phyloP scores from a whole-genome alignment of 2,113 vertebrate genomes.

The Nestor notabilis region DNA sequence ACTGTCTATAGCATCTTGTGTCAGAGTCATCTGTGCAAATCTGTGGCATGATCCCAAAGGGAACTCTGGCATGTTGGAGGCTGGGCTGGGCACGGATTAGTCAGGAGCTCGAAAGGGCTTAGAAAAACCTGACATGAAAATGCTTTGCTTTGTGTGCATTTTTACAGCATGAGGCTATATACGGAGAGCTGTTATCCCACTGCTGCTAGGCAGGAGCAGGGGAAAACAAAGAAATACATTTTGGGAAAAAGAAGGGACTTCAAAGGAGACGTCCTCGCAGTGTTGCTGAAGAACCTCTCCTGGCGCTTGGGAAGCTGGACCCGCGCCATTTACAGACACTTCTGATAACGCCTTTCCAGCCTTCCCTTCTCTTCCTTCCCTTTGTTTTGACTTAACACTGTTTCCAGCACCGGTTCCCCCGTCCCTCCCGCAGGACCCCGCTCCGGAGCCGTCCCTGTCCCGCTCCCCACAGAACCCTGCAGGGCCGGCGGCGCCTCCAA shows the following conservation, averaged over 20 bases:
- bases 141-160: background rate
- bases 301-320: background rate
- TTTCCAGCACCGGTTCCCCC: background rate
- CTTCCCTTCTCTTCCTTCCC: background rate
- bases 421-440: rapidly evolving
- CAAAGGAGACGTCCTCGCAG: background rate
- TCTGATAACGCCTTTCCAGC: background rate
- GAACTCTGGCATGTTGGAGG: background rate
- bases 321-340: background rate
- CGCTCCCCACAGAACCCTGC: background rate
- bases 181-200: background rate
- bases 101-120: slow-evolving; percentile 37
- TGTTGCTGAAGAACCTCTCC: background rate
- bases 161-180: background rate
- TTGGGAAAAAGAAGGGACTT: background rate
- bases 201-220: background rate
- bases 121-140: slow-evolving; percentile 1
- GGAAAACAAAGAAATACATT: background rate
- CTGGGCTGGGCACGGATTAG: background rate
- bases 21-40: background rate
- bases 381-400: background rate
- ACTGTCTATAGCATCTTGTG: background rate
- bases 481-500: background rate
- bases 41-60: background rate
- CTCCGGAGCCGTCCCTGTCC: background rate